Conservation (phyloP, 1,140 invertebrate genomes). For the Drosophila obscura region DNA sequence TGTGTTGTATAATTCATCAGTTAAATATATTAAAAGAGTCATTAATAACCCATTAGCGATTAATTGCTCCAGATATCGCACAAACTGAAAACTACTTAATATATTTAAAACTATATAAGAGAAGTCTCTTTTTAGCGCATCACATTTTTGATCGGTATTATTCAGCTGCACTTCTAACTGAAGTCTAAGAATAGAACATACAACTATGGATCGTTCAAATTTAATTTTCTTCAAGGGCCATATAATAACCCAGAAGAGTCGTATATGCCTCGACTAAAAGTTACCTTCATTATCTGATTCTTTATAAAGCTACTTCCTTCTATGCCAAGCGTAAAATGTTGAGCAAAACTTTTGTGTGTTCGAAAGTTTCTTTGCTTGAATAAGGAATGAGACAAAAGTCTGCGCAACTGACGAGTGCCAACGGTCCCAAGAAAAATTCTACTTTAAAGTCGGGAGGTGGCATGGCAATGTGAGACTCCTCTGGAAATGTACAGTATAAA, state of each 20-base stretch:
- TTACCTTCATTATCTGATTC: background rate
- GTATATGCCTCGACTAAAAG: no score
- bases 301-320: background rate
- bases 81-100: no score
- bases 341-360: constrained; percentile 42
- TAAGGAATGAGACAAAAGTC: constrained; percentile 69
- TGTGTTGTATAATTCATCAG: no score
- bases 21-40: background rate
- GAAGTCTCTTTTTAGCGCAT: no score
- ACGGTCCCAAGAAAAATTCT: constrained; percentile 44
- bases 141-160: no score
- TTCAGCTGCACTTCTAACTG: no score
- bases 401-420: constrained; percentile 60
- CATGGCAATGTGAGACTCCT: constrained; percentile 7
- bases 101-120: background rate
- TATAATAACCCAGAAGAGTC: no score
- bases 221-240: no score
- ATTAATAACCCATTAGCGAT: no score
- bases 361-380: constrained; percentile 42
- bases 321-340: background rate
- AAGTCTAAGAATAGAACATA: no score
- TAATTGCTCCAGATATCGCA: no score
- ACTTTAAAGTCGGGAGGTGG: constrained; percentile 44
- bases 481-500: constrained; percentile 48
- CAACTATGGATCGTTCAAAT: no score